Percentiles rank a stretch among this genome's conserved stretches.
phyloP scores from a whole-genome alignment of 2,797 vertebrate genomes.

The Phataginus tricuspis region DNA sequence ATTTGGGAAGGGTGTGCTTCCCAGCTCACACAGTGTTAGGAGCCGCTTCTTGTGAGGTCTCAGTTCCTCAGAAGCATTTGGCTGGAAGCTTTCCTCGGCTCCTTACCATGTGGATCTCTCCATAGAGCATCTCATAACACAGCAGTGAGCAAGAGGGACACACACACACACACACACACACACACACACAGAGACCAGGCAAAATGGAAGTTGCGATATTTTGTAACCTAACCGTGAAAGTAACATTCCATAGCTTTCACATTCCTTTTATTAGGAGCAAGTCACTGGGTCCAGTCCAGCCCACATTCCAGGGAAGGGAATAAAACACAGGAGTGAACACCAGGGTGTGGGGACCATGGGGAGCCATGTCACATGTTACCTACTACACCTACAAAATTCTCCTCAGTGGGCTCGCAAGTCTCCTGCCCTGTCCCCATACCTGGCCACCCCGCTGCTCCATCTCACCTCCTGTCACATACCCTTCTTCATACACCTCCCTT shows the following conservation, averaged over 20 bases:
- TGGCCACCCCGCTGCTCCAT: not conserved
- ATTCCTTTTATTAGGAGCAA: not conserved
- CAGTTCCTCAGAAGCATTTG: not conserved
- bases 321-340: not conserved
- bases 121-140: not conserved
- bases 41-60: not conserved
- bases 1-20: not conserved
- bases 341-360: not conserved
- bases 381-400: not conserved
- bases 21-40: not conserved
- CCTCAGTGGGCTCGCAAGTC: rapidly evolving
- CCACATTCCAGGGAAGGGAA: not conserved
- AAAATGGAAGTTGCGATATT: not conserved
- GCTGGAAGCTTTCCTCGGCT: not conserved
- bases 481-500: rapidly evolving
- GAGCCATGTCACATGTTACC: not conserved
- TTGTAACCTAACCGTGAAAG: not conserved
- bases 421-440: not conserved
- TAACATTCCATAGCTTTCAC: not conserved
- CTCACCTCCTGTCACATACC: rapidly evolving
- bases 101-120: too few species aligned
- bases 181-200: not conserved
- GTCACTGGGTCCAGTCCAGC: not conserved
- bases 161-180: not conserved
- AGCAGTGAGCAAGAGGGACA: not conserved